Base-by-base conservation (phyloP, 2,888 invertebrate species). In the Pollenia griseotomentosa region DNA sequence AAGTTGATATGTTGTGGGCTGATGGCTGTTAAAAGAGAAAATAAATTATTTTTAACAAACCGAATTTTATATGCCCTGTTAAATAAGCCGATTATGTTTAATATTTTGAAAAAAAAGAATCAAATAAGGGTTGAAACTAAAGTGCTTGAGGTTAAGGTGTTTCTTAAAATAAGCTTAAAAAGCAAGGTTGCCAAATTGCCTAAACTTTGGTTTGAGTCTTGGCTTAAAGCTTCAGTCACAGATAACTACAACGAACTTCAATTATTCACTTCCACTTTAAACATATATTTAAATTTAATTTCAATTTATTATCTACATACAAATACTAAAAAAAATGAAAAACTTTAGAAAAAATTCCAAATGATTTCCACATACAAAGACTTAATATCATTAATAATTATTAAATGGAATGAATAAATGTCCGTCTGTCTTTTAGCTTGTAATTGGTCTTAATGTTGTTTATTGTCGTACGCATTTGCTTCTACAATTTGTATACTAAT, bases 361-460 rank as follows among this genome's bases (percentile, higher is more conserved):
- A 77, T 55, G 51, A 81, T 81, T 87, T 83, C 83, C 83, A 71
- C 75, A 83, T 77, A 53, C 40, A 65, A 44, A 55, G 66, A 77
- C 77, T 83, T 75, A 66, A 83, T 81, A 80, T 63, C 70, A 86
- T 83, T 83, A 86, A 86, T 71, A 83, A 73, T 77, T 75, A 75
- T 79, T 83, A 71, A 80, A 77, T 86, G 80, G 46, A 42, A 68
- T 83, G 44, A 79, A 86, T 23, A 48, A 66, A 75, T 59, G 55
- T 79, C 80, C 78, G 75, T 61, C 42, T 65, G 14, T 46, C 42
- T 59, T 44, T 63, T 46, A 40, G 48, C 40, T 19, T 66, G 59
- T 78, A 57, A 70, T 79, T 70, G 70, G 19, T 68, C 71, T 55
- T 16, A 42, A 42, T 61, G 68, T 59, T 70, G 53, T 63, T 73